Evolutionary conservation across 2,797 vertebrate genomes (phyloP), one percentile per base, ranked within the genome.

Genomic region (Myotis findleyi): DNA sequence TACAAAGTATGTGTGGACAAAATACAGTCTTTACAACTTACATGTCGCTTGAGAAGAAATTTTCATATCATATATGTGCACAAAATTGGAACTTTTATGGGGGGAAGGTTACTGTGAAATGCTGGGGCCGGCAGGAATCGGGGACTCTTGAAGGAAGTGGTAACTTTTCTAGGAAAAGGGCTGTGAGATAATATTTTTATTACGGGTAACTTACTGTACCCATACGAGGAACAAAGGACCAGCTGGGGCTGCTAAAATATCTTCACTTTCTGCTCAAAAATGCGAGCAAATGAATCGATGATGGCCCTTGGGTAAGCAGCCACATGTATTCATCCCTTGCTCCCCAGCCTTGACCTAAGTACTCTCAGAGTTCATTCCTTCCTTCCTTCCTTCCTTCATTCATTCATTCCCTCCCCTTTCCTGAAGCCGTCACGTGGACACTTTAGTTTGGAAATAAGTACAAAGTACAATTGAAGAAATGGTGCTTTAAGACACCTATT

Each of bases 11-110:
- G 85, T 94, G 82, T 41, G 57, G 95, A 94, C 64, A 94, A 98
- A 98, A 97, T 77, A 93, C 30, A 91, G 88, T 97, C 89, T 97
- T 95, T 94, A 94, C 96, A 96, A 93, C 62, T 93, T 96, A 95
- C 97, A 97, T 96, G 95, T 91, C 88, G 83, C 89, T 73, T 66
- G 64, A 90, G 97, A 92, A 91, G 94, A 69, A 47, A 79, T 11
- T 89, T 93, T 85, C 69, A 89, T 79, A 94, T 66, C 87, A 95
- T 94, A 93, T 77, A 95, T 92, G 87, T 91, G 95, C 75, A 91
- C 86, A 95, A 79, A 92, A 87, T 51, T 36, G 55, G 73, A 27
- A 51, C 86, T 94, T 84, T 89, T 88, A 71, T 44, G n/a, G 18
- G 44, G 72, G 82, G 47, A n/a, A n/a, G 21, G 57, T 16, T 59